Evolutionary conservation across 2,888 invertebrate species (phyloP), one percentile per base, ranked within the genome.

Genomic region (Caradrina kadenii): DNA sequence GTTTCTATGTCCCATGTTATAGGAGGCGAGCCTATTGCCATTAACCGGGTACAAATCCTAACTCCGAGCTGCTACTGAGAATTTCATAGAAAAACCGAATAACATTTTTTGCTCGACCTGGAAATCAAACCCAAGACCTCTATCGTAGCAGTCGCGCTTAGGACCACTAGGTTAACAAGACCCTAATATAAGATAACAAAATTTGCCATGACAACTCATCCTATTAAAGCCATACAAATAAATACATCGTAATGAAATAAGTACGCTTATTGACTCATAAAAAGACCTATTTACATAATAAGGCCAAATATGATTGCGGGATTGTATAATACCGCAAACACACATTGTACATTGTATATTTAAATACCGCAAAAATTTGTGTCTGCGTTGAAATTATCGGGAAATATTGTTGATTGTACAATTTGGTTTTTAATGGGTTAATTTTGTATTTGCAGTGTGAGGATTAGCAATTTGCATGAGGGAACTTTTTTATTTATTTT

Each of bases 211-310:
- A 39, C 26, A 42, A 26, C 2, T 52, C 21, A 42, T 5, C 13
- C n/a, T 2, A 62, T 50, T 19, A 15, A 52, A 19, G 11, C 6
- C 31, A 60, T 39, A 39, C 39, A 39, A 39, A 39, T 63, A 53
- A 48, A 54, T 48, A 54, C 15, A 35, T 13, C 49, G 31, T 73
- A 19, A 73, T 50, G 56, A 73, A 67, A 49, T 67, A 31, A 73
- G 19, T 53, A 21, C 39, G 11, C 50, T 31, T 67, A 76, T 63
- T 58, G 63, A 67, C 60, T 39, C 22, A 56, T 78, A 63, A 76
- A 76, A 78, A 67, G 21, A 53, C 53, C 19, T 56, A 63, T 76
- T 73, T 56, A 39, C 45, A 15, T 42, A 73, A 78, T 78, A 52
- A 78, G 42, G 19, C 19, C 22, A 39, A 53, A 42, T 48, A 59